These are phyloP conservation scores for Thripadectes ignobilis DNA, from an alignment of 2,797 vertebrate genomes.

Conservation along the genomic window DNA sequence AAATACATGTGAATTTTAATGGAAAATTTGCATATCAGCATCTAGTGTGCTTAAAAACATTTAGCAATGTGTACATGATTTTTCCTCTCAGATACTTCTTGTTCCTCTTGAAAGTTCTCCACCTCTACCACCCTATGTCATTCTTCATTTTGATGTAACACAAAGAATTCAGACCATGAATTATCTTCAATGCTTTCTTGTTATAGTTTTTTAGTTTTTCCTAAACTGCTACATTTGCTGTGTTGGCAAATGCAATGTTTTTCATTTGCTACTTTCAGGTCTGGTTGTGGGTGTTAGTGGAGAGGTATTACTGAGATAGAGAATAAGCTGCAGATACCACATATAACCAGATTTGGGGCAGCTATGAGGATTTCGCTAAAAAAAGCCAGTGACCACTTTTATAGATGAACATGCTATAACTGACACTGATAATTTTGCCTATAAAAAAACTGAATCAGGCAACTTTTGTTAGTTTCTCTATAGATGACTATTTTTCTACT, in stretches of 20 bases:
- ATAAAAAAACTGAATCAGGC: background rate
- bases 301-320: background rate
- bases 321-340: background rate
- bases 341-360: background rate
- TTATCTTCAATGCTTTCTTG: background rate
- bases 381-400: background rate
- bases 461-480: slow-evolving; percentile 26
- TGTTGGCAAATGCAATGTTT: background rate
- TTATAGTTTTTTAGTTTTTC: background rate
- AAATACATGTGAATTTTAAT: background rate
- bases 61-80: background rate
- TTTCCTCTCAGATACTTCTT: background rate
- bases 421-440: background rate
- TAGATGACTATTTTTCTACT: slow-evolving; percentile 59
- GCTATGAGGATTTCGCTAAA: background rate
- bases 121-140: rapidly evolving
- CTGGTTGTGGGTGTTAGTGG: background rate
- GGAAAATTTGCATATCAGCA: background rate
- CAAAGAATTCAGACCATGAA: background rate
- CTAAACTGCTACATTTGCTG: background rate
- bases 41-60: background rate
- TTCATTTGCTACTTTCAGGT: background rate
- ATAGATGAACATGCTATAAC: background rate
- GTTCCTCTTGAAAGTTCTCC: background rate
- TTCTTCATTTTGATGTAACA: background rate